Base-by-base conservation (phyloP, 2,113 vertebrate species). In the Ia io region DNA sequence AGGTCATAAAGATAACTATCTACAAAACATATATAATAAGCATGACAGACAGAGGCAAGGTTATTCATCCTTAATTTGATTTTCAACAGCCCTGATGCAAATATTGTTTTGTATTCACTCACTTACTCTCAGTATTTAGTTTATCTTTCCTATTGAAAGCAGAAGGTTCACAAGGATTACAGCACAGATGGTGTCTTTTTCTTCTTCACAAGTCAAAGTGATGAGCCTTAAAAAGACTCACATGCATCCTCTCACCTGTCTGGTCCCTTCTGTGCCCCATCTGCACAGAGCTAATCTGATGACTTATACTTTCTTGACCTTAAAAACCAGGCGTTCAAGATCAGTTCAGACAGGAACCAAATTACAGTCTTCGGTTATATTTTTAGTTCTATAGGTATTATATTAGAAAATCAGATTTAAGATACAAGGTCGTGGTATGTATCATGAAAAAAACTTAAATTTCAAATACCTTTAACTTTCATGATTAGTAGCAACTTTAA, bases 251-350 rank as follows among this genome's bases (percentile, higher is more conserved):
- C 42, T 94, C 90, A 95, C 71, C 77, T 95, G 82, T 65, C 73
- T 78, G 9, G 16, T 30, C 73, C 87, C 92, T 92, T 95, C 93
- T 93, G 87, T 94, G 88, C 5, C 90, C 83, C 84, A 93, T 95
- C 93, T 90, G 84, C 73, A 88, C 42, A 40, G 30, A 16, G 3
- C 40, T 83, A 80, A 92, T 80, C 35, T 61, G 53, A 93, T 59
- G 67, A 85, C 25, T 82, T 86, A 3, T 56, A 49, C 13, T 84
- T 94, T 20, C 44, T 77, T 88, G 84, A 90, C 84, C 84, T 92
- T 88, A 16, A 44, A 95, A 88, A 70, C 18, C 42, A 84, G 18
- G 2, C 3, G 59, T 40, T 28, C 16, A n/a, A n/a, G 4, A 76
- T 88, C 8, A 80, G 25, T 47, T 94, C 44, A 83, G 17, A 63